phyloP scores from a whole-genome alignment of 2,113 vertebrate species.

The Actenoides lindsayi region DNA sequence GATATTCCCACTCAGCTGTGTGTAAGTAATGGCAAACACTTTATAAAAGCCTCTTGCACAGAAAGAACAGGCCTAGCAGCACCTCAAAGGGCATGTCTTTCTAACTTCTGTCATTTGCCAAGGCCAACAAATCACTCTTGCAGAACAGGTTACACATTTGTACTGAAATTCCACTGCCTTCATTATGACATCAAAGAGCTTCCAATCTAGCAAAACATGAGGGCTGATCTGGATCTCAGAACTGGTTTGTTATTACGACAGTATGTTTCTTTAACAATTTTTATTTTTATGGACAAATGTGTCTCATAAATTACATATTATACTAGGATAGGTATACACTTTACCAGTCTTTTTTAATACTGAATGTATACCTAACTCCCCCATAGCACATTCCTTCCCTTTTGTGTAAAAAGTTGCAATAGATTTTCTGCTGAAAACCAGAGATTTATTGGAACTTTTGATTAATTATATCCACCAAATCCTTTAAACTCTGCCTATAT shows the following conservation, averaged over 20 bases:
- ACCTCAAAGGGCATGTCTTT: neutral
- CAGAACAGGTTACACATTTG: conserved; percentile 36
- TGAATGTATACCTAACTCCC: neutral
- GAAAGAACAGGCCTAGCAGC: neutral
- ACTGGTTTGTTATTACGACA: neutral
- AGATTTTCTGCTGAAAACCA: neutral
- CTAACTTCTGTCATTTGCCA: conserved; percentile 8
- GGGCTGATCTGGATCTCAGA: neutral
- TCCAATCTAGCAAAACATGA: neutral
- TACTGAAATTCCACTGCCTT: neutral
- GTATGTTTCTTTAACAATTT: neutral
- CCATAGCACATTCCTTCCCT: fast-evolving
- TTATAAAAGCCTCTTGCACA: neutral
- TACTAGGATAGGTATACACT: neutral
- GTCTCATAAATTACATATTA: neutral
- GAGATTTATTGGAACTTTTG: neutral
- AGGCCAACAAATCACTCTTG: neutral
- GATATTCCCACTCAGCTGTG: neutral
- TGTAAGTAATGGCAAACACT: neutral
- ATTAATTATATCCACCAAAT: neutral
- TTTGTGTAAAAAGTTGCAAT: neutral
- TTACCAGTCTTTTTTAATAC: neutral
- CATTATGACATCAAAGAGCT: conserved; percentile 31
- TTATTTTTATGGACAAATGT: neutral
- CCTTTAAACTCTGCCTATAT: neutral